Conservation (phyloP, 2,888 invertebrate genomes). For the Ceramica pisi region DNA sequence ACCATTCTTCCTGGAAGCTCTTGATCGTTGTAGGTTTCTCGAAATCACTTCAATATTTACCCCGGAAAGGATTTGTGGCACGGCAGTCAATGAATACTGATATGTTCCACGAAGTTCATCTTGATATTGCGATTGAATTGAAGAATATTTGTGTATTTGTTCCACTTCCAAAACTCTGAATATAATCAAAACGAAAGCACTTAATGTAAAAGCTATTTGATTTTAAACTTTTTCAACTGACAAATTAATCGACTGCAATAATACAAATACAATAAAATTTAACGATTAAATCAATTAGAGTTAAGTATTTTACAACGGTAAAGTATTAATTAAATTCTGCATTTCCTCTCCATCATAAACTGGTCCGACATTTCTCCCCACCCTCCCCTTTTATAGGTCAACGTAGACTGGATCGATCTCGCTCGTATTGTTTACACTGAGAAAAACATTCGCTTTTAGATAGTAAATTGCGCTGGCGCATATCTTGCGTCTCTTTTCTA, state of each 20-base stretch:
- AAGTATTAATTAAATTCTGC: slow-evolving; percentile 30
- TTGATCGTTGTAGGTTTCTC: not conserved
- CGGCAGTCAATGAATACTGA: slow-evolving; percentile 18
- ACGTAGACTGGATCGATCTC: slow-evolving; percentile 57
- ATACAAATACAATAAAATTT: not conserved
- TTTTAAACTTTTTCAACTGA: not conserved
- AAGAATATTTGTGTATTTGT: not conserved
- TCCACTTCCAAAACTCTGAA: not conserved
- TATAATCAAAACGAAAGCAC: not conserved
- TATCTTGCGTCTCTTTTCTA: slow-evolving; percentile 64
- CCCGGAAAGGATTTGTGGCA: not conserved
- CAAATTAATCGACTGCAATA: not conserved
- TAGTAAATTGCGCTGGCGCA: slow-evolving; percentile 67
- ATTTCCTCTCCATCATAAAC: slow-evolving; percentile 48
- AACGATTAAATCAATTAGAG: slow-evolving; percentile 38
- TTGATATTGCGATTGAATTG: not conserved
- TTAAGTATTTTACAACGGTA: slow-evolving; percentile 45
- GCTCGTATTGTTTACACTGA: slow-evolving; percentile 64
- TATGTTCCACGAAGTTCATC: slow-evolving; percentile 34
- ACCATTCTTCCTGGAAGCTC: slow-evolving; percentile 17
- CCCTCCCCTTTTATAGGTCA: slow-evolving; percentile 57
- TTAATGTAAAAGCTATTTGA: not conserved
- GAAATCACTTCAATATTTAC: slow-evolving; percentile 22
- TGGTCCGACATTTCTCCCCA: slow-evolving; percentile 35
- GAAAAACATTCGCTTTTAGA: slow-evolving; percentile 73